Percentiles rank a stretch among this genome's conserved stretches.
Conservation (phyloP, 2,113 vertebrate genomes). For the Hemiprocne comata region DNA sequence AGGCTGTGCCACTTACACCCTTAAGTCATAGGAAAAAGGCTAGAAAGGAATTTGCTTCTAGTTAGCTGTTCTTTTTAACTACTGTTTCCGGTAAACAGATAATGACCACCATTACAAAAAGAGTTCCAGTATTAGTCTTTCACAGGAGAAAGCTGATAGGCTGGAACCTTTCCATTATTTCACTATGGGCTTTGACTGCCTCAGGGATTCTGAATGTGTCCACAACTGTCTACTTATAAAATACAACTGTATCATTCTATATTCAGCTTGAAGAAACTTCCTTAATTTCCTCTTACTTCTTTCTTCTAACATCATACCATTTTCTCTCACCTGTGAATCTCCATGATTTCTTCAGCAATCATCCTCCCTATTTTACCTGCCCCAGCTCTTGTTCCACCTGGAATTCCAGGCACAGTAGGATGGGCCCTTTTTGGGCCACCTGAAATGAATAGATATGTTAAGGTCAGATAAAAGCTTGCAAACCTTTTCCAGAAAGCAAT, state of each 20-base stretch:
- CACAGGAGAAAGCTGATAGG: neutral
- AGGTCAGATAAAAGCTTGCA: neutral
- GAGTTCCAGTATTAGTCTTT: neutral
- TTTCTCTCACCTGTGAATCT: constrained; percentile 91
- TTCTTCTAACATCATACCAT: neutral
- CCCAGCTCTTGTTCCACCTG: constrained; percentile 94
- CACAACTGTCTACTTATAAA: neutral
- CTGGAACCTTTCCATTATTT: neutral
- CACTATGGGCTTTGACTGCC: neutral
- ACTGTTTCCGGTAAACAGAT: neutral
- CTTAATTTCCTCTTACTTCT: neutral
- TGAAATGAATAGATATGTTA: constrained; percentile 36
- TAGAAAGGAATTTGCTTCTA: neutral
- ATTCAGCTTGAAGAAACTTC: neutral
- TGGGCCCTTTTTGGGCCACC: constrained; percentile 89
- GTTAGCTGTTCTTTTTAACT: neutral
- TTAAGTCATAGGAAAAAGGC: neutral
- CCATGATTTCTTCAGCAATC: constrained; percentile 99
- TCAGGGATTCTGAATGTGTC: neutral
- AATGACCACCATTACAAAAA: neutral
- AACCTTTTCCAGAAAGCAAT: neutral
- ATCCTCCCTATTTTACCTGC: constrained; percentile 98
- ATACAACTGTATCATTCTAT: neutral
- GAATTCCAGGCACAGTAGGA: constrained; percentile 94
- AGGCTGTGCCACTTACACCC: neutral